A percentile compares a stretch with the other conserved stretches of the same genome.
Conservation (phyloP, 2,113 vertebrate genomes). For the Calidris pugnax region DNA sequence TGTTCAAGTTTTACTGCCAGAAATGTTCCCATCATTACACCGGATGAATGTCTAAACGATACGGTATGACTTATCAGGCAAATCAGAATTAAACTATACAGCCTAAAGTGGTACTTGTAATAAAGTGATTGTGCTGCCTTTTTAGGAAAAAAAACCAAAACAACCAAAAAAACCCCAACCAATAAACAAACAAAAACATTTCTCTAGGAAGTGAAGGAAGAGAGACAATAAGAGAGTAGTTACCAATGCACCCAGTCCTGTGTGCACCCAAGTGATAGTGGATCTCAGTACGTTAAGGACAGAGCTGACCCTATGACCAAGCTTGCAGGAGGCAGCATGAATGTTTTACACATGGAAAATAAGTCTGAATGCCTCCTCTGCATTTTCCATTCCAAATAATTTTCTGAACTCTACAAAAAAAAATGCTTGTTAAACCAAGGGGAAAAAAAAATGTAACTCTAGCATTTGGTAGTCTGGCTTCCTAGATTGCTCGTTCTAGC, state of each 20-base stretch:
- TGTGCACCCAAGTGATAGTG: not conserved
- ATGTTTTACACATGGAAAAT: not conserved
- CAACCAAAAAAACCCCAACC: not conserved
- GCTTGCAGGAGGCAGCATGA: not conserved
- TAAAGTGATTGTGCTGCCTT: not conserved
- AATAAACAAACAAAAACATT: not conserved
- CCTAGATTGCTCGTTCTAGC: not conserved
- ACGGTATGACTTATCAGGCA: not conserved
- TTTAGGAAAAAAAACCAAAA: not conserved
- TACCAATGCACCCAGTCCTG: not conserved
- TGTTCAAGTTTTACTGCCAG: not conserved
- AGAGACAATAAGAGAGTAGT: not conserved
- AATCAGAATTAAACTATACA: not conserved
- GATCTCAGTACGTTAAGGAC: rapidly evolving
- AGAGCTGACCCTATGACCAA: not conserved
- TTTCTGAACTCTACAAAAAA: not conserved
- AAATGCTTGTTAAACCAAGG: not conserved
- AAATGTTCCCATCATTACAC: not conserved
- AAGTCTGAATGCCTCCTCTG: not conserved
- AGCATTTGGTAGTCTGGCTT: not conserved
- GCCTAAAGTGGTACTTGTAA: not conserved
- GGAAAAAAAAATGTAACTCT: not conserved
- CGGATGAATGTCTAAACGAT: not conserved
- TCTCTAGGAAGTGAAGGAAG: not conserved
- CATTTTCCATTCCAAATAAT: not conserved